phyloP scores from a whole-genome alignment of 2,113 vertebrate genomes.

The Australoheros scitulus region DNA sequence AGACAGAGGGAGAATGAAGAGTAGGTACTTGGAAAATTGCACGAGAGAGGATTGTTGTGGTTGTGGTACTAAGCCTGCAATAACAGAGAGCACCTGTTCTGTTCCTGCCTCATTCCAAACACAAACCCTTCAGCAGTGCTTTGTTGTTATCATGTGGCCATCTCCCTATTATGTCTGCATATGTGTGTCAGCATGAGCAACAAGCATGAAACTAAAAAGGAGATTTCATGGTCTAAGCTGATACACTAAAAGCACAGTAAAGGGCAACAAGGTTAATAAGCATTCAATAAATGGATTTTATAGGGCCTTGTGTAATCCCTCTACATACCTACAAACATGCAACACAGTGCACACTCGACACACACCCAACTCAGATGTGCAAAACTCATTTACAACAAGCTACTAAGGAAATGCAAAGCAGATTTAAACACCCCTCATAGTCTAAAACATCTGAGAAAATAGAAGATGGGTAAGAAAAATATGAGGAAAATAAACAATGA shows the following conservation, averaged over 20 bases:
- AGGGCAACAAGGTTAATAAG: slow-evolving; percentile 63
- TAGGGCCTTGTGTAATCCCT: slow-evolving; percentile 48
- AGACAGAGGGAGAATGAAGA: not conserved
- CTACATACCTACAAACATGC: slow-evolving; percentile 28
- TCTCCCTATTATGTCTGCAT: slow-evolving; percentile 19
- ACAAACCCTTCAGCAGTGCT: slow-evolving; percentile 19
- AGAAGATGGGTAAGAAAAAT: not conserved
- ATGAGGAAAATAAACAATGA: not conserved
- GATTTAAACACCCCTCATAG: not conserved
- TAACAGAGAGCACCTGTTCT: slow-evolving; percentile 29
- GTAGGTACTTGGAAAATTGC: slow-evolving; percentile 12
- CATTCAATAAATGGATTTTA: slow-evolving; percentile 69
- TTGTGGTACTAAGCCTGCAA: slow-evolving; percentile 15
- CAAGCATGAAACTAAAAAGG: slow-evolving; percentile 24
- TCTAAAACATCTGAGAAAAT: not conserved
- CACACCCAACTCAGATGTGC: not conserved
- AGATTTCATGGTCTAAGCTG: slow-evolving; percentile 61
- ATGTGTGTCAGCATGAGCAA: not conserved
- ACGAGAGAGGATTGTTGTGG: slow-evolving; percentile 3
- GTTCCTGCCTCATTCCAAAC: not conserved
- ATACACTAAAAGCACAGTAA: slow-evolving; percentile 58
- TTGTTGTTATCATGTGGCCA: slow-evolving; percentile 37
- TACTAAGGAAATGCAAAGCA: slow-evolving; percentile 3
- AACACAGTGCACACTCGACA: not conserved
- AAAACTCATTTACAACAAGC: not conserved